These are phyloP conservation scores for Tetranychus urticae DNA, from an alignment of 1,140 invertebrate genomes.

Conservation along the genomic window DNA sequence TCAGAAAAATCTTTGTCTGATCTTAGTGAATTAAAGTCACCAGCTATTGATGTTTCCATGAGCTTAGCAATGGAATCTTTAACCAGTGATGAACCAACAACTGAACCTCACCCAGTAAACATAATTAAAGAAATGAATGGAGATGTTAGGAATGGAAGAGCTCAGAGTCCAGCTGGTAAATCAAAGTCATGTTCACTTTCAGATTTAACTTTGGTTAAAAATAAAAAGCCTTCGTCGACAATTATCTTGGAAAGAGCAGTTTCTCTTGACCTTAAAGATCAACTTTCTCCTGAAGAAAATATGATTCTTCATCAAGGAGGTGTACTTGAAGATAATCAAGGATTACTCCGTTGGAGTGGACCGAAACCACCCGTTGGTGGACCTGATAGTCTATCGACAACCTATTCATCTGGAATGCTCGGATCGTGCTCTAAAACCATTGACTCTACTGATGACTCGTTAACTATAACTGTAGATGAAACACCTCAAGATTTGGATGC, in stretches of 20 bases:
- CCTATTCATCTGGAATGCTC: background rate
- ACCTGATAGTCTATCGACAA: background rate
- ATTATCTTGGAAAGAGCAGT: slow-evolving; percentile 42
- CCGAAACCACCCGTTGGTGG: background rate
- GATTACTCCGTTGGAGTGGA: background rate
- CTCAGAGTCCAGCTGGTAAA: background rate
- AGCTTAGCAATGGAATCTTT: background rate
- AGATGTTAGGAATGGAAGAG: background rate
- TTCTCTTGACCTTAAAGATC: slow-evolving; percentile 39
- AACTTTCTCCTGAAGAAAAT: slow-evolving; percentile 1
- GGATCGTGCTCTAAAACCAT: too few relatives aligned
- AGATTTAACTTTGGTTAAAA: slow-evolving; percentile 36
- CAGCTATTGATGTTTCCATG: background rate
- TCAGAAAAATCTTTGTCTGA: background rate
- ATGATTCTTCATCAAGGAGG: background rate
- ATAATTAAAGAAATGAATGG: background rate
- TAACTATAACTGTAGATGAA: too few relatives aligned
- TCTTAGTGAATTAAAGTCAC: background rate
- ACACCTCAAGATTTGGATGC: too few relatives aligned
- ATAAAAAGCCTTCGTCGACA: slow-evolving; percentile 31
- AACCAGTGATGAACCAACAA: background rate
- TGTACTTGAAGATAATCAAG: background rate
- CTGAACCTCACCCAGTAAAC: background rate
- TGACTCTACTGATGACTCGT: too few relatives aligned
- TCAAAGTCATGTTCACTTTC: slow-evolving; percentile 52